phyloP scores from a whole-genome alignment of 2,888 invertebrate species.

The Balanococcus diminutus region DNA sequence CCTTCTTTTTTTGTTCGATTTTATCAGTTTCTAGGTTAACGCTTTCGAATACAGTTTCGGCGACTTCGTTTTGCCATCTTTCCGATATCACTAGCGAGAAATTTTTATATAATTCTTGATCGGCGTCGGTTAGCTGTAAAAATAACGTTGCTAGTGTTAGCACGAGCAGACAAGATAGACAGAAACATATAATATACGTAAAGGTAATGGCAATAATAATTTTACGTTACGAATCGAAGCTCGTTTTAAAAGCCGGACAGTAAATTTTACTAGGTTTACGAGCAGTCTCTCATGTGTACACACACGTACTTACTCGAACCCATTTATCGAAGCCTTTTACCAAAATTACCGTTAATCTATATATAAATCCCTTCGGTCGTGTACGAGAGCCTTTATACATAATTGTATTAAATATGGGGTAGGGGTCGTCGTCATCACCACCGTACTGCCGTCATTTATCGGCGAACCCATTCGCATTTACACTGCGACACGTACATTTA shows the following conservation, averaged over 20 bases:
- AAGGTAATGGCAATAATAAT: not conserved
- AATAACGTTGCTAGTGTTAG: not conserved
- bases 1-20: conserved; percentile 88
- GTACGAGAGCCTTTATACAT: not conserved
- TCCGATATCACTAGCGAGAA: conserved; percentile 98
- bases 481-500: not conserved
- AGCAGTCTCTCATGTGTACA: not conserved
- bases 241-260: not conserved
- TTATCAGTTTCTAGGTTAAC: conserved; percentile 98
- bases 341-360: not conserved
- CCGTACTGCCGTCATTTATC: not conserved
- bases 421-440: not conserved
- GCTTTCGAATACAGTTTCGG: conserved; percentile 97
- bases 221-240: not conserved
- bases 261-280: not conserved
- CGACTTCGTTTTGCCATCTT: conserved; percentile 98
- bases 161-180: not conserved
- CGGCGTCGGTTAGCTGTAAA: conserved; percentile 84
- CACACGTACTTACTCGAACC: not conserved
- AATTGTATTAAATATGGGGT: not conserved
- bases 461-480: not conserved
- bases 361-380: not conserved
- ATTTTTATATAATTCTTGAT: conserved; percentile 98
- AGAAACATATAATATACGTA: not conserved
- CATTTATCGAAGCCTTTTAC: not conserved